These are phyloP conservation scores for Schizaphis graminum DNA, from an alignment of 2,888 invertebrate species.

Conservation along the genomic window DNA sequence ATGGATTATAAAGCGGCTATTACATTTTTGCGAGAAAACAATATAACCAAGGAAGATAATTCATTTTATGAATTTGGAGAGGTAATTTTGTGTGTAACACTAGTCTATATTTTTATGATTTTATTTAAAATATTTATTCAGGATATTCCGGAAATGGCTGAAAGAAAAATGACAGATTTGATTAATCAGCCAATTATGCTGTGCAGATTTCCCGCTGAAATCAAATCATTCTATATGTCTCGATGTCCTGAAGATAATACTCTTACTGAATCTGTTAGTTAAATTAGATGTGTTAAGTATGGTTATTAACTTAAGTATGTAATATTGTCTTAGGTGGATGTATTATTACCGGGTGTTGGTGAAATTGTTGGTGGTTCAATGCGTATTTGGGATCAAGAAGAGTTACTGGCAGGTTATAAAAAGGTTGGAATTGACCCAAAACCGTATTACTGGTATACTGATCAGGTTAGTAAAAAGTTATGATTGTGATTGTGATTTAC, in stretches of 20 bases:
- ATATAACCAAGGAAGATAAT: constrained; percentile 97
- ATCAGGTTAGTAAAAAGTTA: constrained; percentile 76
- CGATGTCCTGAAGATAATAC: constrained; percentile 85
- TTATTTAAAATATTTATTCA: constrained; percentile 71
- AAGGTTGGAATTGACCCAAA: constrained; percentile 91
- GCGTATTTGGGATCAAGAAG: constrained; percentile 93
- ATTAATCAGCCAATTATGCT: constrained; percentile 97
- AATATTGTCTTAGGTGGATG: constrained; percentile 78
- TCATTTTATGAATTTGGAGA: constrained; percentile 98
- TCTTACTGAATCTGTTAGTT: constrained; percentile 91
- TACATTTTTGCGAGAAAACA: constrained; percentile 88
- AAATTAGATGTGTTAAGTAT: not conserved
- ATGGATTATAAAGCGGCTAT: constrained; percentile 97
- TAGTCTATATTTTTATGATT: constrained; percentile 24
- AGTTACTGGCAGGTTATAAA: constrained; percentile 87
- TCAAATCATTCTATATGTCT: constrained; percentile 99
- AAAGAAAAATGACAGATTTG: constrained; percentile 97
- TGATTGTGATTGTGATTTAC: not conserved
- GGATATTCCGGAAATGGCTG: constrained; percentile 98
- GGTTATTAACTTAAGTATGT: not conserved
- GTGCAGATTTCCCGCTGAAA: constrained; percentile 93
- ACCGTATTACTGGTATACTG: constrained; percentile 99
- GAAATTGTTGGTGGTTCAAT: constrained; percentile 99
- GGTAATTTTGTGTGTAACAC: constrained; percentile 67
- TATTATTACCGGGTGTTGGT: constrained; percentile 96